Base-by-base conservation (phyloP, 2,888 invertebrate species). In the Boloria euphrosyne region DNA sequence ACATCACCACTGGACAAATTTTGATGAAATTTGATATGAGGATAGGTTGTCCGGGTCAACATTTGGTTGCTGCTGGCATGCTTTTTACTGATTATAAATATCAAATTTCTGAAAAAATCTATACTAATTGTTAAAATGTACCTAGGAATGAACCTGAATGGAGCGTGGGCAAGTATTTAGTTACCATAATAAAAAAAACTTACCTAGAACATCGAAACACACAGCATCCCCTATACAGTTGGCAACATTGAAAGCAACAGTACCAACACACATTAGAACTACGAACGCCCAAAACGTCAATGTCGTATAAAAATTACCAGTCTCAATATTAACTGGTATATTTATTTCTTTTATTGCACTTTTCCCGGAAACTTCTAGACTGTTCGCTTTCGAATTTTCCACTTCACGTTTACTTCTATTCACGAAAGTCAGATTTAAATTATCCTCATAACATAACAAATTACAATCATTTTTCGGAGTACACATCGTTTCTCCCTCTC, bases 211-310 rank as follows among this genome's bases (percentile, higher is more conserved):
- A 84, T 98, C 97, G 79, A 98, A 98, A 82, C 97, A 97, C 43
- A 98, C 95, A 0, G 98, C 97, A 84, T 98, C 98, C 49, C 96
- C 96, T 49, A 98, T 95, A 55, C 96, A 97, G 77, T 97, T 96
- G 44, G 95, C 94, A 0, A 98, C 97, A 81, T 97, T 97, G 79
- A 95, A 97, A 3, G 96, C 95, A 66, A 97, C 95, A 2, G 95
- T 96, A 38, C 96, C 96, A 1, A 96, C 71, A 52, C 95, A 95
- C 93, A 96, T 94, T 22, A 96, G 82, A 0, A 95, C 72, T 0
- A 96, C 94, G 74, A 96, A 97, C 3, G 93, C 89, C 96, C 96
- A 96, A 82, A 97, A 97, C 0, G 93, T 92, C 0, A 86, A 76
- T 0, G 95, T 94, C 67, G 85, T 85, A 75, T 96, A 96, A 17